Conservation (phyloP, 64 coral and sea anemone genomes). For the Stichodactyla helianthus region DNA sequence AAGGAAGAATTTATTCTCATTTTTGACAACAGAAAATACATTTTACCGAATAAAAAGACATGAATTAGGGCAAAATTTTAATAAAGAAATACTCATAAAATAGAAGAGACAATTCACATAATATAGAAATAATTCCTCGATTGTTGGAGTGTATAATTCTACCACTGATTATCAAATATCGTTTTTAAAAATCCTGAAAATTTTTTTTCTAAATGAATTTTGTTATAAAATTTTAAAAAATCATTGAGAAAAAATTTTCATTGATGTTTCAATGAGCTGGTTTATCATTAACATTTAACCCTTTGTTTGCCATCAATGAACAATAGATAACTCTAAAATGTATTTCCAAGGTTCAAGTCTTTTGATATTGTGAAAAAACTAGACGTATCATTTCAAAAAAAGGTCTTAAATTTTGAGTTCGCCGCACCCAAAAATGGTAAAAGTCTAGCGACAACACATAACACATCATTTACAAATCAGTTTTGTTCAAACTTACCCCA, state of each 20-base stretch:
- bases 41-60: background rate
- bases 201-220: background rate
- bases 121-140: background rate
- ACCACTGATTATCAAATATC: background rate
- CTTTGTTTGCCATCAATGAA: background rate
- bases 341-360: background rate
- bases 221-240: background rate
- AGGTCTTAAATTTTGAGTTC: background rate
- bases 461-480: background rate
- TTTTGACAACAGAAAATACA: background rate
- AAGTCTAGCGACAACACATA: background rate
- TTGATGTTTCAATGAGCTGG: background rate
- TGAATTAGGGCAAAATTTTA: background rate
- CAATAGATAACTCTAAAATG: background rate
- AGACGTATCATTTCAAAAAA: background rate
- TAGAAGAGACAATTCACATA: background rate
- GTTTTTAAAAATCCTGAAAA: background rate
- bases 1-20: background rate
- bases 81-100: background rate
- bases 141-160: background rate
- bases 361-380: background rate
- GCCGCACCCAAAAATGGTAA: slow-evolving; percentile 12
- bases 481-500: slow-evolving; percentile 34
- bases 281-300: background rate
- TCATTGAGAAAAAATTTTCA: background rate